These are phyloP conservation scores for Crocodylus rhombifer DNA, from an alignment of 2,797 vertebrate genomes.

Conservation along the genomic window DNA sequence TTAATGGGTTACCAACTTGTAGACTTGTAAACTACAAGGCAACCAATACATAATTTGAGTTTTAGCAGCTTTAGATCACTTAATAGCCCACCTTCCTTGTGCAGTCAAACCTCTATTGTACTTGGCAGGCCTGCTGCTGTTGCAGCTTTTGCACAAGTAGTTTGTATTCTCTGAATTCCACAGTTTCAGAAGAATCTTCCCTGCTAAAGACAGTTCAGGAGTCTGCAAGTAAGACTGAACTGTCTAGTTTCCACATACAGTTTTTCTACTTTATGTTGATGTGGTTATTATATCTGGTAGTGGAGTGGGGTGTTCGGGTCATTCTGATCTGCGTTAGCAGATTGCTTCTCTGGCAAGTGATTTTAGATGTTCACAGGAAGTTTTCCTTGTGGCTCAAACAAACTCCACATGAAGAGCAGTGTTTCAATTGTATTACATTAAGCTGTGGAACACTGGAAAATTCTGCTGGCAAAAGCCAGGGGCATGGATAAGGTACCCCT, in stretches of 20 bases:
- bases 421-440: neutral
- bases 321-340: neutral
- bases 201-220: neutral
- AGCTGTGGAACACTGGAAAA: neutral
- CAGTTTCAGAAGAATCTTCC: neutral
- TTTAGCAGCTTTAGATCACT: neutral
- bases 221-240: neutral
- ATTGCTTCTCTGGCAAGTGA: neutral
- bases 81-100: neutral
- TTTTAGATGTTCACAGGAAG: neutral
- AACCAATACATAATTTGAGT: constrained; percentile 15
- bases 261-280: neutral
- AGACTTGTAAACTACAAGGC: neutral
- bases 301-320: neutral
- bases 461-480: neutral
- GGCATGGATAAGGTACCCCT: neutral
- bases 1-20: fast-evolving
- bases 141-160: neutral
- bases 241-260: neutral
- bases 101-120: neutral
- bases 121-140: neutral
- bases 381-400: neutral
- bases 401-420: neutral
- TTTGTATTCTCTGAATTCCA: constrained; percentile 37
- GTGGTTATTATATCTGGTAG: neutral